Evolutionary conservation across 2,797 vertebrate genomes (phyloP).

Genomic region (Podargus strigoides): DNA sequence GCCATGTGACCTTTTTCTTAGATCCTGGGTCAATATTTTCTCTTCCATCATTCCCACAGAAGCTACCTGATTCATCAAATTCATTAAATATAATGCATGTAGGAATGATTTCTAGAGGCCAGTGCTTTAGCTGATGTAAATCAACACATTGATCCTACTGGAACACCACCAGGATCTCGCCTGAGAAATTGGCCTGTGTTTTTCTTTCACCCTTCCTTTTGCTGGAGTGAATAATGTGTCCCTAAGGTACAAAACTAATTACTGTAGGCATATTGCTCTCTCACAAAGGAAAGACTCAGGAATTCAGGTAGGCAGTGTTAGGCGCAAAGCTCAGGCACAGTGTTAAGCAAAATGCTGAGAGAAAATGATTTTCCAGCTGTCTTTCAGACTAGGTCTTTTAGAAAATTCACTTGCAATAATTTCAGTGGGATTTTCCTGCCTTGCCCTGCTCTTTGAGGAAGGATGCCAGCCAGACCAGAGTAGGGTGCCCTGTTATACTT

Average conservation of each 20-base stretch:
- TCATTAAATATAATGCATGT: background rate
- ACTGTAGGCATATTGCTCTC: background rate
- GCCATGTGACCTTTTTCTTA: background rate
- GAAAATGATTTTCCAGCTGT: background rate
- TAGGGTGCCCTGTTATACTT: background rate
- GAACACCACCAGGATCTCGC: background rate
- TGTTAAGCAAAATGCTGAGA: background rate
- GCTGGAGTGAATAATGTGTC: background rate
- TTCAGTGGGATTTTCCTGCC: background rate
- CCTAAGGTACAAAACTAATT: background rate
- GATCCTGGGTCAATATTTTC: background rate
- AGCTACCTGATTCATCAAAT: background rate
- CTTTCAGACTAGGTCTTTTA: background rate
- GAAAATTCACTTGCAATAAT: background rate
- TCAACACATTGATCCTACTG: background rate
- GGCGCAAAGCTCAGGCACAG: background rate
- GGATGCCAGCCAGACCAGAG: background rate
- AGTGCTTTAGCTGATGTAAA: background rate
- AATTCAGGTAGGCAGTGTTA: background rate
- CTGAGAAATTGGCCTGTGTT: background rate
- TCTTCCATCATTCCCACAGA: background rate
- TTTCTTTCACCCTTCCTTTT: background rate
- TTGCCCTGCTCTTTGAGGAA: background rate
- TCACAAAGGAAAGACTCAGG: background rate
- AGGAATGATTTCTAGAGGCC: background rate